These are phyloP conservation scores for Scaptomyza hsui DNA, from an alignment of 1,140 invertebrate genomes.

Conservation along the genomic window DNA sequence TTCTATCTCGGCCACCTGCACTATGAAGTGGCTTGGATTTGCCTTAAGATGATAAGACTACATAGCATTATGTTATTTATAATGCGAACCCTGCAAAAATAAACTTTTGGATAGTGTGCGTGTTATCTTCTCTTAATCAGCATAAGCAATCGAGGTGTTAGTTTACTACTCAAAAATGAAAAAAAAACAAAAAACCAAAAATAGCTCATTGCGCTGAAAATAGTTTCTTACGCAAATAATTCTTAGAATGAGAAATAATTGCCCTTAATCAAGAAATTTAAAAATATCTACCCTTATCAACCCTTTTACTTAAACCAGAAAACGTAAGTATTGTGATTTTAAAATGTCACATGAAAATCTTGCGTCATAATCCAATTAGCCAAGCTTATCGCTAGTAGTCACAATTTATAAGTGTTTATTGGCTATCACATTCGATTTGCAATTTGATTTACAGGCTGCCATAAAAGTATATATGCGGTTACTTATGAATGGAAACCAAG, in stretches of 20 bases:
- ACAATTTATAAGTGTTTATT: neutral
- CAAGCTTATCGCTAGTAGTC: slow-evolving; percentile 17
- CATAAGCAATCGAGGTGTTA: too few relatives aligned
- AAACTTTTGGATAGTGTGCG: too few relatives aligned
- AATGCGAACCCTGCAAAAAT: too few relatives aligned
- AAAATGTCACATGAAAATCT: neutral
- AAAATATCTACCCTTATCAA: too few relatives aligned
- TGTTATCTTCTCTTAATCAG: too few relatives aligned
- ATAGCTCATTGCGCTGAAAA: too few relatives aligned
- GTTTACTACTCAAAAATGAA: too few relatives aligned
- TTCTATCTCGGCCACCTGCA: neutral
- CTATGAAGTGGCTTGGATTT: neutral
- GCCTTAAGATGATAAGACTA: neutral
- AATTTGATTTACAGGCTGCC: slow-evolving; percentile 24
- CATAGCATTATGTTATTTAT: neutral
- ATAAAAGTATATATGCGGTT: slow-evolving; percentile 6
- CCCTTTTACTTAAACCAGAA: too few relatives aligned
- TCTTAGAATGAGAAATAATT: too few relatives aligned
- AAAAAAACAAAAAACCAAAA: too few relatives aligned
- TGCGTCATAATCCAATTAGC: slow-evolving; percentile 7
- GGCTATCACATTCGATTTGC: slow-evolving; percentile 22
- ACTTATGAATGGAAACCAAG: slow-evolving; percentile 2
- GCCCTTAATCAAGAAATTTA: too few relatives aligned
- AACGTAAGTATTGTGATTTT: neutral
- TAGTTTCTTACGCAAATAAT: too few relatives aligned